phyloP scores from a whole-genome alignment of 2,888 invertebrate genomes.

The Patella caerulea region DNA sequence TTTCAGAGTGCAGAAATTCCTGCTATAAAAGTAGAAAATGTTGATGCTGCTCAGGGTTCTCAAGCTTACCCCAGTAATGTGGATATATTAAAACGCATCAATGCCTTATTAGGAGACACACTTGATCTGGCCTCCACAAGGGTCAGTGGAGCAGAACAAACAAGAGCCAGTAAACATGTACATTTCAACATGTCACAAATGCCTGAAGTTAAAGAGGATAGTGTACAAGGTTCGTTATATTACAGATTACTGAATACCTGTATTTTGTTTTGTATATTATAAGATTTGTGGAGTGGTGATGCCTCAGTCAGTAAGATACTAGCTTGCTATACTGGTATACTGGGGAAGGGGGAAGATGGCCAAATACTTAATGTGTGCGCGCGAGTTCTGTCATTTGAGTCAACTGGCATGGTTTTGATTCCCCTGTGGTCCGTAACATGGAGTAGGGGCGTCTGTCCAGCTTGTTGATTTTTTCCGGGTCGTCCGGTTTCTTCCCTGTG shows the following conservation, averaged over 20 bases:
- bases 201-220: slow-evolving; percentile 3
- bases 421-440: too few relatives aligned
- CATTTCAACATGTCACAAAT: slow-evolving; percentile 14
- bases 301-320: too few relatives aligned
- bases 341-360: too few relatives aligned
- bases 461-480: too few relatives aligned
- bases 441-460: too few relatives aligned
- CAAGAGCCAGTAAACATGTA: slow-evolving; percentile 26
- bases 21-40: slow-evolving; percentile 42
- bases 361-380: too few relatives aligned
- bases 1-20: slow-evolving; percentile 29
- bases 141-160: slow-evolving; percentile 28
- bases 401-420: too few relatives aligned
- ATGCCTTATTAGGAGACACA: slow-evolving; percentile 71
- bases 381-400: too few relatives aligned
- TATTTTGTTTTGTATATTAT: too few relatives aligned
- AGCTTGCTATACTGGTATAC: too few relatives aligned
- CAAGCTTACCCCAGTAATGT: slow-evolving; percentile 46
- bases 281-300: too few relatives aligned
- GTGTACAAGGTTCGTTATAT: slow-evolving; percentile 11
- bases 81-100: slow-evolving; percentile 70
- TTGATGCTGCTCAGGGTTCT: slow-evolving; percentile 33
- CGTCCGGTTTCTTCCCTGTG: too few relatives aligned
- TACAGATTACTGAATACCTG: neutral
- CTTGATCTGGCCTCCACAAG: slow-evolving; percentile 63